These are phyloP conservation scores for Ennomos quercinarius DNA, from an alignment of 2,888 invertebrate species.

Conservation along the genomic window DNA sequence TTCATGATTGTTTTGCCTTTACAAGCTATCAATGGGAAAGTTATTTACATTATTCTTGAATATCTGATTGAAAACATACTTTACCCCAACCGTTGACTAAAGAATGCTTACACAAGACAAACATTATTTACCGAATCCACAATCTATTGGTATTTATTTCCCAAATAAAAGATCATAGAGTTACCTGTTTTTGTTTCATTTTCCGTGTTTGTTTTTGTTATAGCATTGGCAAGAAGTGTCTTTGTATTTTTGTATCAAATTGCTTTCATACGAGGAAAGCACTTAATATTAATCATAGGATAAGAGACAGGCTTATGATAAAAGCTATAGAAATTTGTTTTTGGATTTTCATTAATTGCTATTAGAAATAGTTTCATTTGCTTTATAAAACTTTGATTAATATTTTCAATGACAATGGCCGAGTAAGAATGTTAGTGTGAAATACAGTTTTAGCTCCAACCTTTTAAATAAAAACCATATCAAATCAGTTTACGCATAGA, in stretches of 20 bases:
- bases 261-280: conserved; percentile 44
- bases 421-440: too few species aligned
- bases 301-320: conserved; percentile 14
- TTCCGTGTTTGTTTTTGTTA: conserved; percentile 66
- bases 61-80: too few species aligned
- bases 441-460: too few species aligned
- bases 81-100: conserved; percentile 7
- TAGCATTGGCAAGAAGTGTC: conserved; percentile 47
- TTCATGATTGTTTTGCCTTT: too few species aligned
- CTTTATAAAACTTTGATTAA: too few species aligned
- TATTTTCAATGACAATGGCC: too few species aligned
- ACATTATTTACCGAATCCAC: conserved; percentile 14
- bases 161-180: conserved; percentile 45
- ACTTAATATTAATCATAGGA: conserved; percentile 15
- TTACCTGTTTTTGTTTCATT: conserved; percentile 72
- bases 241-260: conserved; percentile 68
- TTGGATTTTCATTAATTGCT: too few species aligned
- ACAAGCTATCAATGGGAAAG: too few species aligned
- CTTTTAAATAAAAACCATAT: too few species aligned
- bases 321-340: background rate
- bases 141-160: conserved; percentile 41
- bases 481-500: too few species aligned
- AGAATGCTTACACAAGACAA: conserved; percentile 30
- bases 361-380: too few species aligned
- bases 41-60: too few species aligned